These are phyloP conservation scores for Oligia fasciuncula DNA, from an alignment of 2,888 invertebrate genomes.

Conservation along the genomic window DNA sequence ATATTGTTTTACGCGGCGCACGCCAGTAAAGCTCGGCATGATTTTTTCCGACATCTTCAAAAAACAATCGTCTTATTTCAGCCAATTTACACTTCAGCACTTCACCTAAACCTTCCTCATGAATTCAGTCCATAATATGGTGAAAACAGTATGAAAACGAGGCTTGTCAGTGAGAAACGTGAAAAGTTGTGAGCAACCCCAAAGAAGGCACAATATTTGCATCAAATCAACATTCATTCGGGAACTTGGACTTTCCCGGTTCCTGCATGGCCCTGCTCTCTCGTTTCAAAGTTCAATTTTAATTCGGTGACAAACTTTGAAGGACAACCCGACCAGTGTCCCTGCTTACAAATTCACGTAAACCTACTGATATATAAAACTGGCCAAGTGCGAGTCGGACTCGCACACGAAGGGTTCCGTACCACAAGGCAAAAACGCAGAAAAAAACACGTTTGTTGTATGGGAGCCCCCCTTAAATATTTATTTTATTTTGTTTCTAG, in stretches of 20 bases:
- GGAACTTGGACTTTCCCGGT: background rate
- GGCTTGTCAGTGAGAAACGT: no score
- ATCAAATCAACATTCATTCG: background rate
- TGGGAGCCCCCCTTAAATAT: no score
- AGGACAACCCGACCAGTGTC: slow-evolving; percentile 9
- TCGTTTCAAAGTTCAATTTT: slow-evolving; percentile 7
- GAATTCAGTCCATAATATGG: no score
- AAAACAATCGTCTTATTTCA: background rate
- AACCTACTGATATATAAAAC: slow-evolving; percentile 1
- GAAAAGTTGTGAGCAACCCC: background rate
- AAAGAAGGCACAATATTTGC: background rate
- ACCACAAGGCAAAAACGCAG: no score
- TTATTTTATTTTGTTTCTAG: no score
- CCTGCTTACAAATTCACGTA: background rate
- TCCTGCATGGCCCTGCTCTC: slow-evolving; percentile 27
- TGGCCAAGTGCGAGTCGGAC: no score
- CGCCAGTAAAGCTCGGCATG: background rate
- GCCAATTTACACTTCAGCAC: background rate
- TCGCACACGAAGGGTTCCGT: no score
- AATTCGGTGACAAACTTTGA: background rate
- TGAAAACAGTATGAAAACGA: no score
- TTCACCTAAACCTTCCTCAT: no score
- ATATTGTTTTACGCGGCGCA: background rate
- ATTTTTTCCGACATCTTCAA: background rate
- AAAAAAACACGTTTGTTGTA: no score